These are phyloP conservation scores for Drosophila pseudotakahashii DNA, from an alignment of 2,888 invertebrate genomes.

Conservation along the genomic window DNA sequence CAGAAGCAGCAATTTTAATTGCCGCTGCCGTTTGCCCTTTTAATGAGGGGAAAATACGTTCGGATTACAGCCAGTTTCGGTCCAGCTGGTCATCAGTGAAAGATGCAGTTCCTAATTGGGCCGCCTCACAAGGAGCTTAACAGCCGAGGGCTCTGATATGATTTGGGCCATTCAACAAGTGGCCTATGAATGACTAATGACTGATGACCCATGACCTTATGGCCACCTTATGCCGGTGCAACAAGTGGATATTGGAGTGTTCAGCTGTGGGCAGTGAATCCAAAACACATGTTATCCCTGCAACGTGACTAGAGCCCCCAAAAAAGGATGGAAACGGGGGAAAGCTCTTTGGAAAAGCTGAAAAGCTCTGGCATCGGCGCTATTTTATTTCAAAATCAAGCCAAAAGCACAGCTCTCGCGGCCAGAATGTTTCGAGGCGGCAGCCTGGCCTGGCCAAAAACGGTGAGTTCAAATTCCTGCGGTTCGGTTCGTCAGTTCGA, in stretches of 20 bases:
- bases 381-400: conserved; percentile 53
- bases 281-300: neutral
- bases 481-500: neutral
- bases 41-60: neutral
- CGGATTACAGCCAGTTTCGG: neutral
- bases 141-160: neutral
- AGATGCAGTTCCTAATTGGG: neutral
- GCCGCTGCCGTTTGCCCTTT: neutral
- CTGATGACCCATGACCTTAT: no score
- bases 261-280: no score
- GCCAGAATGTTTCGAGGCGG: conserved; percentile 9
- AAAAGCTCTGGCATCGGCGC: conserved; percentile 47
- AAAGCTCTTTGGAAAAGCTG: conserved; percentile 40
- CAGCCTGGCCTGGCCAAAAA: conserved; percentile 1
- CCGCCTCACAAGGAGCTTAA: neutral
- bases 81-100: neutral
- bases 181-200: neutral
- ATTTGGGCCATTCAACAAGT: neutral
- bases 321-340: neutral
- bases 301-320: neutral
- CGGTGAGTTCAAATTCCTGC: conserved; percentile 32
- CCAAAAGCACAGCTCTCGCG: conserved; percentile 31
- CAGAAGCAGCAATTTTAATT: neutral
- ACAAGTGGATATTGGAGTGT: neutral
- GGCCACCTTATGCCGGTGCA: neutral